Evolutionary conservation across 2,797 vertebrate species (phyloP), one percentile per base, ranked within the genome.

Genomic region (Neoniphon sammara): DNA sequence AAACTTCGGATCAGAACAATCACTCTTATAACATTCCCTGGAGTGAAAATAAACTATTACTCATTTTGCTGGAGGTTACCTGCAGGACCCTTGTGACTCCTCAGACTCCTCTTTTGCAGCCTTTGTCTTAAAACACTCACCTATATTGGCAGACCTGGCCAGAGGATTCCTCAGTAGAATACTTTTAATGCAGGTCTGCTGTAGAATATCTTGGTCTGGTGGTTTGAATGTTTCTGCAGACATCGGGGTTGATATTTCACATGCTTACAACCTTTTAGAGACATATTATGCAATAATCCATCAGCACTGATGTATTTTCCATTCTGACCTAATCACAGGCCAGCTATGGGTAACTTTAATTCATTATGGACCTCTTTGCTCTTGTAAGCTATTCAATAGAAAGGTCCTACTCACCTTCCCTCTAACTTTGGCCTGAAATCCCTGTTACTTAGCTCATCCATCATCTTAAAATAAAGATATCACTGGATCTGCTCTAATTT

Each of bases 401-500:
- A 34, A 53, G 54, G 42, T 56, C 52, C 10, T 25, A 20, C 18
- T 50, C 17, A 23, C 23, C 25, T 56, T 23, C 4, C 21, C 17
- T 55, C 21, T 18, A 20, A 7, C 25, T 34, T 2, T 25, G 47
- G 55, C 27, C 31, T 36, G 7, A 27, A 25, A 66, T 30, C 30
- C 9, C 15, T 31, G 2, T n/a, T 23, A 1, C 27, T 72, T 47
- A 61, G 20, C 58, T 42, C 58, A 39, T 23, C 58, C 2, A n/a
- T 60, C 36, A 42, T 9, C 58, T 36, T 11, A 27, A 62, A 71
- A 25, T 50, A 11, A 70, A 59, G 61, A 2, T 58, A 57, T 64
- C 31, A 11, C 10, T 39, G 42, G 52, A 21, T 11, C 25, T 53
- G 70, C 25, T 80, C 82, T 83, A 77, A 88, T 86, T 6, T 70